phyloP scores from a whole-genome alignment of 2,797 vertebrate genomes.

The Huso huso region DNA sequence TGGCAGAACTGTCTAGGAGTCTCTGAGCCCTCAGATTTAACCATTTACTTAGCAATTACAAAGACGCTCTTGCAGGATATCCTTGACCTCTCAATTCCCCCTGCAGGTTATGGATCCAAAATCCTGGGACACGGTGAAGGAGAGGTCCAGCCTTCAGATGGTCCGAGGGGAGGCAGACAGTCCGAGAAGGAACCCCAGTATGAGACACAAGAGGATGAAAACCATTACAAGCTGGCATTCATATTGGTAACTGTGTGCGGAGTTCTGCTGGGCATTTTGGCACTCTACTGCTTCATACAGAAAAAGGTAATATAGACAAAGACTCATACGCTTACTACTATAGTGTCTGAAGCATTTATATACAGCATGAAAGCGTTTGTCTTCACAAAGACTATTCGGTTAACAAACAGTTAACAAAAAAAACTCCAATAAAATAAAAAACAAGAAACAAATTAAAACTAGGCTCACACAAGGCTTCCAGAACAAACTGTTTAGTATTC shows the following conservation, averaged over 20 bases:
- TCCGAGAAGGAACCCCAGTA: conserved; percentile 9
- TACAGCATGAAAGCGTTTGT: too few species aligned
- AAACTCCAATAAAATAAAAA: not conserved
- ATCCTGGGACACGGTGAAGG: not conserved
- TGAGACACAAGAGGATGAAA: not conserved
- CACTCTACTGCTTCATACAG: conserved; percentile 19
- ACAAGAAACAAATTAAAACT: too few species aligned
- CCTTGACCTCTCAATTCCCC: not conserved
- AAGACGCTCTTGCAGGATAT: not conserved
- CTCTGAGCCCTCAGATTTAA: not conserved
- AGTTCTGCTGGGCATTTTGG: conserved; percentile 23
- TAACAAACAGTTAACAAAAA: too few species aligned
- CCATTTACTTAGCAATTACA: not conserved
- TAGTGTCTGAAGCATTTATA: too few species aligned
- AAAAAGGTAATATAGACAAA: conserved; percentile 17
- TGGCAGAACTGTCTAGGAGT: not conserved
- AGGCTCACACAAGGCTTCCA: too few species aligned
- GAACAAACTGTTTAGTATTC: too few species aligned
- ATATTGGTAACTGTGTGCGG: conserved; percentile 21
- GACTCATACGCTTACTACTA: not conserved
- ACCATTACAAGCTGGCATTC: conserved; percentile 10
- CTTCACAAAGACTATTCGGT: too few species aligned
- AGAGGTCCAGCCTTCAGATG: not conserved
- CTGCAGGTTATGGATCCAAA: not conserved
- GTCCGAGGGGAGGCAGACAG: not conserved